Evolutionary conservation across 2,797 vertebrate genomes (phyloP).

Genomic region (Hoplostethus mediterraneus): DNA sequence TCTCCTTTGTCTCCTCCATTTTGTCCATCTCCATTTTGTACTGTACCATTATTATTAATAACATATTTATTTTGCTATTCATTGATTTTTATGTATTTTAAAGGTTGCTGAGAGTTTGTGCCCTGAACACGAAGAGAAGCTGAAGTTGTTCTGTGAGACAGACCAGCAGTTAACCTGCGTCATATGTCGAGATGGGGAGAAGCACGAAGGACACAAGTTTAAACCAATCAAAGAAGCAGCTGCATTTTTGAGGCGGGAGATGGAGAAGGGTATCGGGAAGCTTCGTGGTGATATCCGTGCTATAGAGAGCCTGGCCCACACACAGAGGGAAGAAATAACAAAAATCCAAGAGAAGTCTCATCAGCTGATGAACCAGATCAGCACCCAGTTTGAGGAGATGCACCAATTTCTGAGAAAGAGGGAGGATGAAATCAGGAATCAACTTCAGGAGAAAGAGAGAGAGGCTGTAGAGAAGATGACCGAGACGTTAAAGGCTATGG

Average conservation of each 20-base stretch:
- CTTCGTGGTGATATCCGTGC: conserved; percentile 51
- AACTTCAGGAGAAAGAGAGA: background rate
- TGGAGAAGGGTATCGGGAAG: conserved; percentile 49
- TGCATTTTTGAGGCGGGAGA: conserved; percentile 40
- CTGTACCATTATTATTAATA: no score
- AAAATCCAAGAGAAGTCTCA: conserved; percentile 47
- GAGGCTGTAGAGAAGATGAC: conserved; percentile 8
- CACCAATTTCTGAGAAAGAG: no score
- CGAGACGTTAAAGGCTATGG: background rate
- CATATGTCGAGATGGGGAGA: conserved; percentile 59
- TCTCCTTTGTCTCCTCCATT: background rate
- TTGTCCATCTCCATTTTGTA: background rate
- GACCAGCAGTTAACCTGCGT: conserved; percentile 63
- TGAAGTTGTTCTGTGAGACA: conserved; percentile 69
- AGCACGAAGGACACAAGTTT: conserved; percentile 61
- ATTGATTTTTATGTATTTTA: background rate
- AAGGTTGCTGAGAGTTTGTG: conserved; percentile 31
- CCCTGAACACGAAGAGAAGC: conserved; percentile 60
- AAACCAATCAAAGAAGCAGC: conserved; percentile 65
- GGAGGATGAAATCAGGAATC: background rate
- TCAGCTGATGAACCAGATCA: conserved; percentile 18
- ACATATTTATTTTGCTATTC: background rate
- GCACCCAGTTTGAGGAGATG: background rate
- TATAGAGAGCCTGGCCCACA: conserved; percentile 37
- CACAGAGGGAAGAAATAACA: conserved; percentile 54